Conservation (phyloP, 2,888 invertebrate species). For the Parnassius smintheus region DNA sequence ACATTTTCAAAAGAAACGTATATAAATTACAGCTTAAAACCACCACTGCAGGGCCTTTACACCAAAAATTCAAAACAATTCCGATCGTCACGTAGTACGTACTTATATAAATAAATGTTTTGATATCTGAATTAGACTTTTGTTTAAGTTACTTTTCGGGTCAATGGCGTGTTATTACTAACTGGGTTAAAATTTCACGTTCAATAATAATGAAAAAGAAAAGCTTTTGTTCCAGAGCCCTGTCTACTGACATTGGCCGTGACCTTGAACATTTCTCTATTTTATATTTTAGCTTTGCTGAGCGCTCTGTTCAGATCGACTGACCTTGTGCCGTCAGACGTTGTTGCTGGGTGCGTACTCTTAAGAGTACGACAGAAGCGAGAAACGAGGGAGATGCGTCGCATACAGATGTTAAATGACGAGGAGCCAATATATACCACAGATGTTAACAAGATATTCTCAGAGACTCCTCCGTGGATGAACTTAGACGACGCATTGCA, state of each 20-base stretch:
- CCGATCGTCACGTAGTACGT: constrained; percentile 2
- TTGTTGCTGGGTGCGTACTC: constrained; percentile 93
- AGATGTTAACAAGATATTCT: constrained; percentile 83
- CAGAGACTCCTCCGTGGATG: constrained; percentile 89
- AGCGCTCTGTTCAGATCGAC: constrained; percentile 91
- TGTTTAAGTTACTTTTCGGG: constrained; percentile 11
- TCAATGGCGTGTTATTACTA: constrained; percentile 13
- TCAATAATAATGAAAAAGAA: constrained; percentile 12
- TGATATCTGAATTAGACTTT: constrained; percentile 13
- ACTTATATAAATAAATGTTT: constrained; percentile 11
- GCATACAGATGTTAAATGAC: constrained; percentile 83
- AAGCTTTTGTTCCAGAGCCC: background rate
- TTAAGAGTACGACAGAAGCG: constrained; percentile 88
- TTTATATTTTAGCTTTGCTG: constrained; percentile 81
- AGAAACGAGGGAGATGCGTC: constrained; percentile 85
- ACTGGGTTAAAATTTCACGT: constrained; percentile 10
- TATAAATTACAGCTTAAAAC: no score
- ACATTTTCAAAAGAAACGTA: no score
- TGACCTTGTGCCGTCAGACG: constrained; percentile 93
- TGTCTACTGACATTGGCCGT: constrained; percentile 1
- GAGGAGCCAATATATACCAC: constrained; percentile 85
- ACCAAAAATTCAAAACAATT: constrained; percentile 10
- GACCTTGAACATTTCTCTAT: constrained; percentile 1
- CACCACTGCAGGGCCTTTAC: constrained; percentile 8
- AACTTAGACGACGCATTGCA: constrained; percentile 87